phyloP scores from a whole-genome alignment of 1,140 invertebrate species.

The Drosophila trapezifrons region DNA sequence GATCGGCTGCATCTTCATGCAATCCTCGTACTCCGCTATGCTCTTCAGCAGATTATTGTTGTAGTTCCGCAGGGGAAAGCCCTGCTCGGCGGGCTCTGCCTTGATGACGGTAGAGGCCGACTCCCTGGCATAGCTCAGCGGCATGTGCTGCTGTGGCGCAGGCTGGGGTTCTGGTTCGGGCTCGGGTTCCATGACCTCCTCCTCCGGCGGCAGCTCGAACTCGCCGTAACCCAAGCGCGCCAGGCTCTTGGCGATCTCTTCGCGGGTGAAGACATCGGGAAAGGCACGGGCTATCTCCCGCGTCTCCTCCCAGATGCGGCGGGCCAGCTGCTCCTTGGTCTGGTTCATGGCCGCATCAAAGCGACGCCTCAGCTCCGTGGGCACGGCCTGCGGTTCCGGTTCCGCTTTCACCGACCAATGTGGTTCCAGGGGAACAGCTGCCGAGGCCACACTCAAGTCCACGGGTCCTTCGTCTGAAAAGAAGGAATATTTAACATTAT shows the following conservation, averaged over 20 bases:
- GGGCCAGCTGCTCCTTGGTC: conserved; percentile 76
- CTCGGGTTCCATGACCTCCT: conserved; percentile 60
- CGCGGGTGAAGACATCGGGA: conserved; percentile 79
- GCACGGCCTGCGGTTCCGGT: conserved; percentile 44
- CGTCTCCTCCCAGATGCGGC: conserved; percentile 80
- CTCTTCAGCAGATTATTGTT: conserved; percentile 80
- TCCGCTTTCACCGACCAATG: conserved; percentile 52
- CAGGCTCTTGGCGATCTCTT: conserved; percentile 77
- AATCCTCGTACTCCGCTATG: conserved; percentile 80
- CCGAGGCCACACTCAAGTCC: conserved; percentile 75
- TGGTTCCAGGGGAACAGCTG: conserved; percentile 46
- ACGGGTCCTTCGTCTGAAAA: conserved; percentile 76
- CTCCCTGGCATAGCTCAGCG: conserved; percentile 33
- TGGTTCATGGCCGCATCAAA: conserved; percentile 69
- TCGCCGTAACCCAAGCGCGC: conserved; percentile 78
- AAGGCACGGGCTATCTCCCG: conserved; percentile 78
- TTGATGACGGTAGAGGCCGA: conserved; percentile 22
- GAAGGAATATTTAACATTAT: neutral
- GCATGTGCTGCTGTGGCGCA: conserved; percentile 18
- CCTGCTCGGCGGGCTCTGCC: conserved; percentile 29
- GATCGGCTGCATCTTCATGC: conserved; percentile 53
- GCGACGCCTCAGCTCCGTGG: conserved; percentile 58
- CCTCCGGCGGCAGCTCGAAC: conserved; percentile 71
- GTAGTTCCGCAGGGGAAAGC: conserved; percentile 68
- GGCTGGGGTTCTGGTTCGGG: conserved; percentile 13